These are phyloP conservation scores for Myrmecophaga tridactyla DNA, from an alignment of 2,113 vertebrate genomes.

Conservation along the genomic window DNA sequence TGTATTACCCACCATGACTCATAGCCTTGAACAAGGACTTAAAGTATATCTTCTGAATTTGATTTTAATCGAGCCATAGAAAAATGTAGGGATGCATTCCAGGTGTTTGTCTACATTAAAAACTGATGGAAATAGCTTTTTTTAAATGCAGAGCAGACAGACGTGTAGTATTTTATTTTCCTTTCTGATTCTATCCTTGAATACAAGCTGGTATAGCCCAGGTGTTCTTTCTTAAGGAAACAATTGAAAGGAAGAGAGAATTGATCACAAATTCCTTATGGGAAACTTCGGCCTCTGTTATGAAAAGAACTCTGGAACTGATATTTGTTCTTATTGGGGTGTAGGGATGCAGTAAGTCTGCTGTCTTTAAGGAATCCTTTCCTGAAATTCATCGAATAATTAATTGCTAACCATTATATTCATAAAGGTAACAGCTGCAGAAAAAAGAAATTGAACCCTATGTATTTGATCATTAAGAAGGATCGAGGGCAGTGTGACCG, in stretches of 20 bases:
- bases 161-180: not conserved
- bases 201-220: not conserved
- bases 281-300: not conserved
- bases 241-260: not conserved
- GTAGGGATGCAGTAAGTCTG: not conserved
- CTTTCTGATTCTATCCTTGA: not conserved
- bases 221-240: slow-evolving; percentile 26
- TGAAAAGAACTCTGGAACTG: not conserved
- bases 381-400: not conserved
- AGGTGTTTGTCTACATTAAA: not conserved
- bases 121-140: not conserved
- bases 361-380: not conserved
- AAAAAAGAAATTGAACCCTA: not conserved
- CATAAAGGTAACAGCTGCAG: not conserved
- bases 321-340: not conserved
- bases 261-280: not conserved
- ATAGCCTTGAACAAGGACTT: not conserved
- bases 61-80: not conserved
- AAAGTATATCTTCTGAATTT: not conserved
- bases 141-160: not conserved
- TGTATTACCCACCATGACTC: not conserved
- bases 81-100: not conserved
- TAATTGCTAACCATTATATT: not conserved
- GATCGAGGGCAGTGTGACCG: too few relatives aligned
- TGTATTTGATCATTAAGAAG: not conserved